phyloP scores from a whole-genome alignment of 2,797 vertebrate genomes.

The Rhinogobio ventralis region DNA sequence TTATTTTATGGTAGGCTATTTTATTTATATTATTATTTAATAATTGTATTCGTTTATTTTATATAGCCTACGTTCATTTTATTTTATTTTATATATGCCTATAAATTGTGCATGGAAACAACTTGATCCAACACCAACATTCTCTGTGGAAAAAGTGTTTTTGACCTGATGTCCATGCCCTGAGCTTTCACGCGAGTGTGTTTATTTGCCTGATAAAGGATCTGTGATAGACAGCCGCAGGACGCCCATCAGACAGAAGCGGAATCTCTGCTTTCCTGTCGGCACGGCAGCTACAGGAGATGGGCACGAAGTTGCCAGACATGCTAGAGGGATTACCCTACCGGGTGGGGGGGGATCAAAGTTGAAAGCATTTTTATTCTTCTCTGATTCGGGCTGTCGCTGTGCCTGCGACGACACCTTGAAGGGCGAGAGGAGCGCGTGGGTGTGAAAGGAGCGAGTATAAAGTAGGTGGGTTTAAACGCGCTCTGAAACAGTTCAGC shows the following conservation, averaged over 20 bases:
- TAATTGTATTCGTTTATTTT: background rate
- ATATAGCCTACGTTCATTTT: background rate
- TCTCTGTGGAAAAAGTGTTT: background rate
- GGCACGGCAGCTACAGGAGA: slow-evolving; percentile 13
- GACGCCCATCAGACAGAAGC: slow-evolving; percentile 47
- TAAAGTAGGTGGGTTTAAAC: slow-evolving; percentile 45
- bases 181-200: background rate
- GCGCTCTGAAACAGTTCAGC: background rate
- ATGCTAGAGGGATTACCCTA: background rate
- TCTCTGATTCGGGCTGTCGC: background rate
- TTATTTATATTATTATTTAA: background rate
- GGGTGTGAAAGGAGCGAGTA: slow-evolving; percentile 49
- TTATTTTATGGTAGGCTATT: background rate
- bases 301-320: slow-evolving; percentile 40
- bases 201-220: slow-evolving; percentile 48
- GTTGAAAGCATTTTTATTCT: slow-evolving; percentile 17
- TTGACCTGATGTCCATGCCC: too few species aligned
- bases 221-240: slow-evolving; percentile 29
- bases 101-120: background rate
- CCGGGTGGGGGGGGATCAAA: slow-evolving; percentile 48
- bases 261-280: slow-evolving; percentile 46
- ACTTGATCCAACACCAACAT: background rate
- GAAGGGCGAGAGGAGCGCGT: background rate
- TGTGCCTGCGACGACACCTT: slow-evolving; percentile 38
- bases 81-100: background rate